phyloP scores from a whole-genome alignment of 2,797 vertebrate species.

The Diglossa cyanea region DNA sequence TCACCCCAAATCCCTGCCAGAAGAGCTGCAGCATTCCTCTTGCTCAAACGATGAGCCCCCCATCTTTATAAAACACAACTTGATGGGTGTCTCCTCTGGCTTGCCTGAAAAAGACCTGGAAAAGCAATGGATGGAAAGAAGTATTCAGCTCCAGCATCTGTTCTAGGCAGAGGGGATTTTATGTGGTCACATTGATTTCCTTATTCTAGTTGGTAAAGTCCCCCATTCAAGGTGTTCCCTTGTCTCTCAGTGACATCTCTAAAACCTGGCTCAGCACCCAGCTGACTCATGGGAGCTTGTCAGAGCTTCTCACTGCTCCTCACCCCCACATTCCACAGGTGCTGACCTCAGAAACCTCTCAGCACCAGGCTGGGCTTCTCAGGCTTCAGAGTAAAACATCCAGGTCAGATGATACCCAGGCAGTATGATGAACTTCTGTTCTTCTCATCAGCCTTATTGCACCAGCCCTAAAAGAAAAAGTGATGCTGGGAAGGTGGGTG shows the following conservation, averaged over 20 bases:
- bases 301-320: background rate
- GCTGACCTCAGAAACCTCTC: background rate
- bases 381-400: background rate
- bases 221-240: background rate
- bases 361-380: background rate
- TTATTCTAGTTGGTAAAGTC: background rate
- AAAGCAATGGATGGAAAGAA: background rate
- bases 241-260: background rate
- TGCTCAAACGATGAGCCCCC: accelerated
- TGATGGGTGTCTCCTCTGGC: background rate
- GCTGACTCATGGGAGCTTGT: accelerated
- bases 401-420: background rate
- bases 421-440: background rate
- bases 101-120: background rate
- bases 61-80: background rate
- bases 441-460: background rate
- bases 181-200: background rate
- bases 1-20: background rate
- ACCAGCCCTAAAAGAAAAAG: background rate
- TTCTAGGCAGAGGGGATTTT: background rate
- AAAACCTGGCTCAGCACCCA: background rate
- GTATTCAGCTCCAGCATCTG: background rate
- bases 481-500: background rate
- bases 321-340: background rate
- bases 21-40: background rate